Evolutionary conservation across 2,797 vertebrate species (phyloP).

Genomic region (Darevskia mixta): DNA sequence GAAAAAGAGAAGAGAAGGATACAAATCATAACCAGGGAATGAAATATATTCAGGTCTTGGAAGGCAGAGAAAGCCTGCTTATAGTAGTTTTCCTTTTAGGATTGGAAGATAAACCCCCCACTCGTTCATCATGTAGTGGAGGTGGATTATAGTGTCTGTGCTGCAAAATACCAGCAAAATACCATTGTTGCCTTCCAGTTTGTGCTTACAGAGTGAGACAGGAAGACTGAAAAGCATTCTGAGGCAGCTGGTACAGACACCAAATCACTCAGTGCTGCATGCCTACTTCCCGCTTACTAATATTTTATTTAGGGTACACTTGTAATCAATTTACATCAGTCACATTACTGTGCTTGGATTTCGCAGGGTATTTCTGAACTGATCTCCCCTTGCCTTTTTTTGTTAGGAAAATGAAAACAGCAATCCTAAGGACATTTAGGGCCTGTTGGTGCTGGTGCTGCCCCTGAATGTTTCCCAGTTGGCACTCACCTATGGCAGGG

Average conservation of each 20-base stretch:
- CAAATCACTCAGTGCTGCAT: conserved; percentile 2
- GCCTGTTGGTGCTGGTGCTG: too few species aligned
- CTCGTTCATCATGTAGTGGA: conserved; percentile 17
- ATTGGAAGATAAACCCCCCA: conserved; percentile 6
- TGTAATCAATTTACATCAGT: conserved; percentile 6
- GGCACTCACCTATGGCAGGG: too few species aligned
- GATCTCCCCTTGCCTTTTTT: not conserved
- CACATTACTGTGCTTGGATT: not conserved
- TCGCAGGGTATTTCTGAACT: not conserved
- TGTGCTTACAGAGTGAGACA: conserved; percentile 28
- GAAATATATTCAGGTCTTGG: not conserved
- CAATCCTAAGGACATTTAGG: too few species aligned
- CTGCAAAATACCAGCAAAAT: conserved; percentile 18
- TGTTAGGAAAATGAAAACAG: not conserved
- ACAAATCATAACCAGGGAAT: not conserved
- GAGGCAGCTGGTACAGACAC: conserved; percentile 10
- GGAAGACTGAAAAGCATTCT: conserved; percentile 13
- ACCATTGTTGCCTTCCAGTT: conserved; percentile 33
- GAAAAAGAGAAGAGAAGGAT: not conserved
- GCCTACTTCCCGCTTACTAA: conserved; percentile 37
- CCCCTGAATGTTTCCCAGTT: too few species aligned
- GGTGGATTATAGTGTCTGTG: conserved; percentile 34
- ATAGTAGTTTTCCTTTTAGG: conserved; percentile 30
- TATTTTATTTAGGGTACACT: not conserved
- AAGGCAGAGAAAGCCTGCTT: not conserved